Base-by-base conservation (phyloP, 2,797 vertebrate species). In the Rhincodon typus region DNA sequence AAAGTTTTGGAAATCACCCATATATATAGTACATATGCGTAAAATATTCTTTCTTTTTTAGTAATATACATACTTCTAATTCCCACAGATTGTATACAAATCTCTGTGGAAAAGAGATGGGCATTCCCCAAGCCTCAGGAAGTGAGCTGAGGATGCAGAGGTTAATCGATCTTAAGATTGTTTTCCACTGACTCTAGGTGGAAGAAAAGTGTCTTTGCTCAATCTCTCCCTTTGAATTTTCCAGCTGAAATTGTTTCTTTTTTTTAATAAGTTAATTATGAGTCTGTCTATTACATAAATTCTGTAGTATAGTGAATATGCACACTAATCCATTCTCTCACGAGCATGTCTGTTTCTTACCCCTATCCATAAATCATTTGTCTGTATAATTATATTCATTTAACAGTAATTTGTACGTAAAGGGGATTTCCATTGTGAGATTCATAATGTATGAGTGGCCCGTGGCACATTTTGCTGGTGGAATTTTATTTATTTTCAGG, bases 331-430 rank as follows among this genome's bases (percentile, higher is more conserved):
- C 50, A 34, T 34, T 95, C 69, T 72, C 69, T 53, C 27, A 74
- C 69, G 7, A n/a, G 70, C 25, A 21, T 46, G 53, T 95, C 12
- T 42, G 67, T 50, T 53, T 77, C 94, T 95, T 13, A 25, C 7
- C 93, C 25, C 15, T 5, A 53, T 74, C 42, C 70, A 72, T 95
- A 94, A 94, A 94, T 94, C 94, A 94, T 93, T 67, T 93, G 90
- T 69, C 90, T 93, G 34, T 21, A 93, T 93, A 93, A 93, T 69
- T 93, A 93, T 93, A 93, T 93, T 93, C 90, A 93, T 66, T 93
- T 93, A 93, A 93, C 90, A 67, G 66, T 93, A 93, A 93, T 93
- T 93, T 93, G 66, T 93, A 93, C 62, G 25, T 67, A 93, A 69
- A 69, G 90, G 90, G 90, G 69, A 74, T 70, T 94, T 94, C 69